Evolutionary conservation across 2,888 invertebrate genomes (phyloP).

Genomic region (Trichopoda pennipes): DNA sequence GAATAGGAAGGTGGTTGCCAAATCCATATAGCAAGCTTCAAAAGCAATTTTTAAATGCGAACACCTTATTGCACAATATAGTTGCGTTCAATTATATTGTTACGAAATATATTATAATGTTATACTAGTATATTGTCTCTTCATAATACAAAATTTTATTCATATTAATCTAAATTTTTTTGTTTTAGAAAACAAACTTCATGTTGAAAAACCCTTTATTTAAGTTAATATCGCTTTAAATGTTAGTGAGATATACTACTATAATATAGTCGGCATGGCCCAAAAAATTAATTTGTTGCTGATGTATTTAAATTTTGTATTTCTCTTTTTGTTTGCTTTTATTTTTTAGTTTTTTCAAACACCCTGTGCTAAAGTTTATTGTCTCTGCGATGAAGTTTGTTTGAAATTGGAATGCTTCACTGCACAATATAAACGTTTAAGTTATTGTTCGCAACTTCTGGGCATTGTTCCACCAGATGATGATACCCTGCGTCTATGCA

Average conservation of each 20-base stretch:
- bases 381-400: constrained; percentile 86
- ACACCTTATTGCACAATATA: too few relatives aligned
- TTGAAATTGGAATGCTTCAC: constrained; percentile 86
- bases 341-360: constrained; percentile 84
- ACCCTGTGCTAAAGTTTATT: constrained; percentile 86
- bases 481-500: constrained; percentile 87
- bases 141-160: too few relatives aligned
- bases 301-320: neutral
- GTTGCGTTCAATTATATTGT: too few relatives aligned
- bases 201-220: too few relatives aligned
- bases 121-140: too few relatives aligned
- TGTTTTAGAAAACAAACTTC: too few relatives aligned
- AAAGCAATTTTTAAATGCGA: too few relatives aligned
- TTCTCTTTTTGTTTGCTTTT: neutral
- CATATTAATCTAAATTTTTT: too few relatives aligned
- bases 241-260: neutral
- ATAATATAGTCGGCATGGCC: neutral
- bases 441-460: constrained; percentile 89
- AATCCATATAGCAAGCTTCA: too few relatives aligned
- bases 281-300: neutral
- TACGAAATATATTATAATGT: too few relatives aligned
- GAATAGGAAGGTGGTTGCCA: too few relatives aligned
- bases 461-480: constrained; percentile 93
- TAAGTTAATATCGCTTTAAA: too few relatives aligned
- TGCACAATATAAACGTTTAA: constrained; percentile 85